Conservation (phyloP, 2,888 invertebrate genomes). For the Rhamphomyia laevipes region DNA sequence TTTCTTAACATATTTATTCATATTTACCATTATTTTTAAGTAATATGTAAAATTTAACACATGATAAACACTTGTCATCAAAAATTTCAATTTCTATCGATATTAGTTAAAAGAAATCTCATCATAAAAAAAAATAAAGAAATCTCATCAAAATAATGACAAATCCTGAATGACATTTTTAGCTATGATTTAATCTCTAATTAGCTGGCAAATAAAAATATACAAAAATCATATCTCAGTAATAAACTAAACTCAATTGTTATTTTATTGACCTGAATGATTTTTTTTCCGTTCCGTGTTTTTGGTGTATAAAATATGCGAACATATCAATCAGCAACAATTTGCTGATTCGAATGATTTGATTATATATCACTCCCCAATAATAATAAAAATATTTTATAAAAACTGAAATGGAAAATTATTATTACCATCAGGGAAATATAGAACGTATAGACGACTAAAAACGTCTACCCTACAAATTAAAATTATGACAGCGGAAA, state of each 20-base stretch:
- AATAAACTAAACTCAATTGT: background rate
- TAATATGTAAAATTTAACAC: too few relatives aligned
- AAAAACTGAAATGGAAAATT: too few relatives aligned
- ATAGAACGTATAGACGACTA: too few relatives aligned
- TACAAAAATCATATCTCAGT: too few relatives aligned
- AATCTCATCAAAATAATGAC: background rate
- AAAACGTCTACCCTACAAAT: background rate
- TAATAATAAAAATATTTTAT: background rate
- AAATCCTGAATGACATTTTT: constrained; percentile 16
- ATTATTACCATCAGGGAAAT: too few relatives aligned
- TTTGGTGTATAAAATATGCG: background rate
- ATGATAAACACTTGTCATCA: too few relatives aligned
- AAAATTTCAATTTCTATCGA: too few relatives aligned
- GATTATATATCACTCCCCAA: constrained; percentile 3
- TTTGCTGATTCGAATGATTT: constrained; percentile 11
- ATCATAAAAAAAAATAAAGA: background rate
- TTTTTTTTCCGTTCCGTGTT: too few relatives aligned
- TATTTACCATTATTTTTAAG: too few relatives aligned
- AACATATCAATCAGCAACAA: constrained; percentile 6
- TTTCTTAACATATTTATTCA: too few relatives aligned
- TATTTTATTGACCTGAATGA: background rate
- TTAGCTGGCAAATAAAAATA: too few relatives aligned
- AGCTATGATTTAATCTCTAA: constrained; percentile 7
- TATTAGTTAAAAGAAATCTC: too few relatives aligned
- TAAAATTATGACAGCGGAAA: constrained; percentile 3